Evolutionary conservation across 2,797 vertebrate genomes (phyloP), one percentile per base, ranked within the genome.

Genomic region (Girardinus metallicus): DNA sequence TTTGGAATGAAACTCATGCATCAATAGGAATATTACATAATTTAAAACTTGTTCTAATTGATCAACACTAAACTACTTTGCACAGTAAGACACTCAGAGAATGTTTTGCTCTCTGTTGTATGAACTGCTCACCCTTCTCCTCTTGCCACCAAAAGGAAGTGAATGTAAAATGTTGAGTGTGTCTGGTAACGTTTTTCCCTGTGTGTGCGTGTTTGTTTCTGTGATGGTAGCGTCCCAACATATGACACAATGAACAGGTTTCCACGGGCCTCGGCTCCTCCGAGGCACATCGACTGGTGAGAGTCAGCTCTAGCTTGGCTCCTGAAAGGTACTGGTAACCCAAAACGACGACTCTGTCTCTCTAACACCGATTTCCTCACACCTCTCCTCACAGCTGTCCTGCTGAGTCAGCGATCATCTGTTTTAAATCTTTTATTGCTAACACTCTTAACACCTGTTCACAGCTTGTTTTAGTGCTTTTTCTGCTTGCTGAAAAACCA

Each of bases 281-380:
- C 95, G 78, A 94, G 94, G 83, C 92, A 95, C 88, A 94, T 95
- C 72, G 96, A 96, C 95, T 96, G 96, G 96, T 96, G 96, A 96
- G 79, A 82, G 88, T 90, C 31, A 26, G 71, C 36, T 89, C 89
- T 87, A 60, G 81, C 77, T 88, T 86, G 81, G 91, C 90, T 92
- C 87, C 91, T 91, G 86, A 92, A 93, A 96, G 96, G 96, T 96
- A 96, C 86, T 70, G 71, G 76, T n/a, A 87, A 76, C 62, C 18
- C 41, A 57, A 39, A 64, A 74, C 76, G 1, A 21, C 21, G 10
- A 64, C 18, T 55, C 34, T 15, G 1, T 41, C 44, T 73, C 34
- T 74, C 71, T 78, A 68, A 83, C 81, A 0, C 16, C 0, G 0
- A 16, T 79, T 73, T n/a, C n/a, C 55, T 80, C 5, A 34, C 55